phyloP scores from a whole-genome alignment of 2,113 vertebrate species.

The Ictalurus furcatus region DNA sequence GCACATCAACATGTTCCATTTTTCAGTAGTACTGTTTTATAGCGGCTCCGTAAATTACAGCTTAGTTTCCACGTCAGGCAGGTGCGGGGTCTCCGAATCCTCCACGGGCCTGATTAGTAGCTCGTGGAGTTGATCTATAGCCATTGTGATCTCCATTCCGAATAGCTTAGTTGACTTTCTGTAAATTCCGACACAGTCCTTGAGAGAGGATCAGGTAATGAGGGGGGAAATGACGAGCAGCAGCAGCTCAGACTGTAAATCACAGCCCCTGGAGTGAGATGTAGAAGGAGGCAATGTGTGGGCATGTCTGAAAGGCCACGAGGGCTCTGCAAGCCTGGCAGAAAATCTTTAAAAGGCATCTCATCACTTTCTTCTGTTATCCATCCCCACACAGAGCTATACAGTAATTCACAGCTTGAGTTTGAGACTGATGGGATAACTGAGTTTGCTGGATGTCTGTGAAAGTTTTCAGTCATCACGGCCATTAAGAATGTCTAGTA shows the following conservation, averaged over 20 bases:
- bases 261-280: conserved; percentile 54
- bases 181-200: conserved; percentile 70
- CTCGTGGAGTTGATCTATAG: conserved; percentile 74
- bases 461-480: neutral
- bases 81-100: conserved; percentile 40
- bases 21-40: conserved; percentile 53
- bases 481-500: neutral
- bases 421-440: neutral
- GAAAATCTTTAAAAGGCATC: conserved; percentile 13
- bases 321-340: conserved; percentile 29
- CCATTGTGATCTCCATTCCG: conserved; percentile 67
- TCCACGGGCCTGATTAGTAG: conserved; percentile 64
- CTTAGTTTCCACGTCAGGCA: conserved; percentile 46
- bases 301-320: conserved; percentile 37
- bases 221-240: conserved; percentile 67
- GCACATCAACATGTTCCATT: conserved; percentile 59
- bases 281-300: conserved; percentile 30
- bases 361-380: conserved; percentile 28
- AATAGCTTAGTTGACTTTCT: conserved; percentile 75
- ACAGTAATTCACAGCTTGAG: neutral
- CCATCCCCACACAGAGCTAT: neutral
- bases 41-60: conserved; percentile 65
- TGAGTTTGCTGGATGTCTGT: neutral
- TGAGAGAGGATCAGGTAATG: conserved; percentile 72
- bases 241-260: conserved; percentile 67